phyloP scores from a whole-genome alignment of 1,140 invertebrate species.

The Vanessa tameamea region DNA sequence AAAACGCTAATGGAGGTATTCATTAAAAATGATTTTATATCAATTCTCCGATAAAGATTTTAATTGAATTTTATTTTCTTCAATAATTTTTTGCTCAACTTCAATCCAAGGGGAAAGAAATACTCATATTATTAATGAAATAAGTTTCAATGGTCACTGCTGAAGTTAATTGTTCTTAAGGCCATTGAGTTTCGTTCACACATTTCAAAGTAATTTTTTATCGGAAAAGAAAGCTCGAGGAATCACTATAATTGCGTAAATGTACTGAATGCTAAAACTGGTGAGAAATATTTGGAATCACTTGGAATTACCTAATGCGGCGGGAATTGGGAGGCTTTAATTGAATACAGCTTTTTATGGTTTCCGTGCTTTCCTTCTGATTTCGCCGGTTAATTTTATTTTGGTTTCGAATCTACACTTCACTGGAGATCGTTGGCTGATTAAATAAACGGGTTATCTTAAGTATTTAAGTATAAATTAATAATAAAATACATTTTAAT shows the following conservation, averaged over 20 bases:
- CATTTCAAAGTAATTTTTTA: constrained; percentile 34
- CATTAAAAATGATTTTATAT: no score
- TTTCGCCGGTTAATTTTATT: constrained; percentile 21
- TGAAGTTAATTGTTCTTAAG: constrained; percentile 23
- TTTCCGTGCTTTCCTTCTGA: constrained; percentile 18
- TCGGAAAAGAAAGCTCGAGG: constrained; percentile 14
- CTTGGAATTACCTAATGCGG: constrained; percentile 36
- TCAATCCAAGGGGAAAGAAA: constrained; percentile 10
- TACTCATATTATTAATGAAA: constrained; percentile 31
- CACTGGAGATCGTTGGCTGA: background rate
- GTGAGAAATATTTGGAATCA: constrained; percentile 37
- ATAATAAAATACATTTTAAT: background rate
- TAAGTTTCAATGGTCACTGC: constrained; percentile 3
- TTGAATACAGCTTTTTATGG: constrained; percentile 26
- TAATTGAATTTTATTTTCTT: background rate
- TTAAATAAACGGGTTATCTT: constrained; percentile 1
- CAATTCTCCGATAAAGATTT: background rate
- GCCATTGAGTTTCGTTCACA: constrained; percentile 30
- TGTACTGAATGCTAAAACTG: constrained; percentile 25
- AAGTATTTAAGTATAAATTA: background rate
- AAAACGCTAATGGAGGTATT: no score
- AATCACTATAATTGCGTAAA: constrained; percentile 22
- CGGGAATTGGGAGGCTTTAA: constrained; percentile 30
- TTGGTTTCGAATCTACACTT: constrained; percentile 24
- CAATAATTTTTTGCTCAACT: background rate